phyloP scores from a whole-genome alignment of 2,113 vertebrate species.

The Dipodomys stephensi region DNA sequence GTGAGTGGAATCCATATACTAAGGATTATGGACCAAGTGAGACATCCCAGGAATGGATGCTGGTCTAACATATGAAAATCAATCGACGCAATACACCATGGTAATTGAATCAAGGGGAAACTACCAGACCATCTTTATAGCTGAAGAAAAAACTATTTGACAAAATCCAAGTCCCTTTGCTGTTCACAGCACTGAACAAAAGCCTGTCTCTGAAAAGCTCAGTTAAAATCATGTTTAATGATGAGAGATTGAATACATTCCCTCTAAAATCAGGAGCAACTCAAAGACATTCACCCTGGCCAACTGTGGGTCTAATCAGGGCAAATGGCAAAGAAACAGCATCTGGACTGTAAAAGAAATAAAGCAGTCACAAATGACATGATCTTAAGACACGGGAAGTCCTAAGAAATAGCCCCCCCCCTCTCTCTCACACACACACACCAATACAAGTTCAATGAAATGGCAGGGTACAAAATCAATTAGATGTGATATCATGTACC shows the following conservation, averaged over 20 bases:
- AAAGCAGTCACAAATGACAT: neutral
- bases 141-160: constrained; percentile 13
- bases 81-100: neutral
- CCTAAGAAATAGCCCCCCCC: no score
- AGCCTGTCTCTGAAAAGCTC: neutral
- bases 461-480: no score
- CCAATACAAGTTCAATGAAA: no score
- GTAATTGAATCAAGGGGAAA: constrained; percentile 34
- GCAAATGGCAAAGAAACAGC: neutral
- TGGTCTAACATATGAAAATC: constrained; percentile 47
- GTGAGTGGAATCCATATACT: constrained; percentile 37
- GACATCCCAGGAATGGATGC: neutral
- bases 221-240: neutral
- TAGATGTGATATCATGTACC: no score
- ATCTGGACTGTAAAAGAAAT: neutral
- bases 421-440: no score
- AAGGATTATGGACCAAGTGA: constrained; percentile 16
- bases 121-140: neutral
- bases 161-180: neutral
- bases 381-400: no score
- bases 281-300: neutral
- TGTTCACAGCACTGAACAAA: neutral
- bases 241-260: neutral
- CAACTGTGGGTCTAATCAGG: neutral
- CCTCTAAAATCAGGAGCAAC: neutral